Conservation (phyloP, 2,888 invertebrate genomes). For the Conistra vaccinii region DNA sequence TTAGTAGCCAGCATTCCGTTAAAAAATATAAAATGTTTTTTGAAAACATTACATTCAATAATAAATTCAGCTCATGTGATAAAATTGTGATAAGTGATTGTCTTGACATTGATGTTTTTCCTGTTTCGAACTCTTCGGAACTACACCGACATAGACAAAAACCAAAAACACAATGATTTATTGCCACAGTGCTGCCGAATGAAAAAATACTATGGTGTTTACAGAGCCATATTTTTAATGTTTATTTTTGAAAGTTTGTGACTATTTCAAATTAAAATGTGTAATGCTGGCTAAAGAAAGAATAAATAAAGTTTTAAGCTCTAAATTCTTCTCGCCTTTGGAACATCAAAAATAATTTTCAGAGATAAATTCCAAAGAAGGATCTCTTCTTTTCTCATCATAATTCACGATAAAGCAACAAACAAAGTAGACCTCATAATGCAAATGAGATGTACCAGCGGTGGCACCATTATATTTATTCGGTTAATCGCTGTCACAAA, state of each 20-base stretch:
- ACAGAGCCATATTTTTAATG: background rate
- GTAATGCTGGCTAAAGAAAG: background rate
- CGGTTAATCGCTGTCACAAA: constrained; percentile 20
- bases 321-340: no score
- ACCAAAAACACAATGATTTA: constrained; percentile 55
- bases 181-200: constrained; percentile 46
- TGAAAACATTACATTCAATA: constrained; percentile 8
- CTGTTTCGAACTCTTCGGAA: constrained; percentile 59
- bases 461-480: constrained; percentile 19
- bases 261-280: background rate
- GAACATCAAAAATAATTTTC: background rate
- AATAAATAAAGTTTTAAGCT: no score
- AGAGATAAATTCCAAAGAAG: background rate
- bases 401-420: background rate
- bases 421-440: background rate
- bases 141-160: constrained; percentile 53
- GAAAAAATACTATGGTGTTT: constrained; percentile 43
- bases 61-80: constrained; percentile 44
- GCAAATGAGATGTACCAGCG: background rate
- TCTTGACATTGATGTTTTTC: constrained; percentile 73
- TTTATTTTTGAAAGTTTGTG: background rate
- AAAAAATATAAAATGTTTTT: constrained; percentile 52
- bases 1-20: constrained; percentile 17
- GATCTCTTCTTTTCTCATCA: background rate
- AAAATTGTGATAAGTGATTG: constrained; percentile 61